Evolutionary conservation across 2,888 invertebrate genomes (phyloP), one percentile per base, ranked within the genome.

Genomic region (Dromius quadrimaculatus): DNA sequence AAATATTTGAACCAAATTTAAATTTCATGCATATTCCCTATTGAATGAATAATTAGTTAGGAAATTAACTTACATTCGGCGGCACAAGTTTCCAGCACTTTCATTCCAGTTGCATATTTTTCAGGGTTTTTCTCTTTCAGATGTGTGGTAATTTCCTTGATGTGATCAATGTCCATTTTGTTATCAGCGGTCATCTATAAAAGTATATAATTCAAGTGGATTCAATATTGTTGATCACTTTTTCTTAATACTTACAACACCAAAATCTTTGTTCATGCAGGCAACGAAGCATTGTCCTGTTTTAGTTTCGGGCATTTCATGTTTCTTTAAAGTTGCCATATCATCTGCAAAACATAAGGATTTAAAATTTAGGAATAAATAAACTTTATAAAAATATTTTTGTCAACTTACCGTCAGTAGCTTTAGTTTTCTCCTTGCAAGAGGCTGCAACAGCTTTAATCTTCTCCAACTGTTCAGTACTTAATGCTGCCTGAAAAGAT

Each of bases 211-310:
- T n/a, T n/a, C n/a, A n/a, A n/a, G n/a, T n/a, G n/a, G n/a, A n/a
- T n/a, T n/a, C n/a, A n/a, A n/a, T n/a, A n/a, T n/a, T n/a, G n/a
- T n/a, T n/a, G n/a, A 34, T 34, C n/a, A 36, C 11, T 11, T 36
- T 6, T 36, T 34, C 11, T 36, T 9, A 61, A 36, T 61, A 76
- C 81, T 83, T 79, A 86, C 86, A 80, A 84, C 81, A 71, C 81
- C 80, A 50, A 82, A 77, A 73, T 81, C 83, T 74, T 77, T 84
- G 71, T 83, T 83, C 23, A 85, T 78, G 71, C 86, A 87, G n/a
- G 83, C 83, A 65, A 84, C 73, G 28, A 85, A 78, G 74, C 86
- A 87, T 74, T 83, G 84, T 0, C 82, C 83, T 22, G 78, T 80
- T 13, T 77, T 77, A 1, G 77, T 81, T 0, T 81, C 78, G 0